Percentiles rank a stretch among this genome's conserved stretches.
phyloP scores from a whole-genome alignment of 1,140 invertebrate species.

The Nautilus pompilius region DNA sequence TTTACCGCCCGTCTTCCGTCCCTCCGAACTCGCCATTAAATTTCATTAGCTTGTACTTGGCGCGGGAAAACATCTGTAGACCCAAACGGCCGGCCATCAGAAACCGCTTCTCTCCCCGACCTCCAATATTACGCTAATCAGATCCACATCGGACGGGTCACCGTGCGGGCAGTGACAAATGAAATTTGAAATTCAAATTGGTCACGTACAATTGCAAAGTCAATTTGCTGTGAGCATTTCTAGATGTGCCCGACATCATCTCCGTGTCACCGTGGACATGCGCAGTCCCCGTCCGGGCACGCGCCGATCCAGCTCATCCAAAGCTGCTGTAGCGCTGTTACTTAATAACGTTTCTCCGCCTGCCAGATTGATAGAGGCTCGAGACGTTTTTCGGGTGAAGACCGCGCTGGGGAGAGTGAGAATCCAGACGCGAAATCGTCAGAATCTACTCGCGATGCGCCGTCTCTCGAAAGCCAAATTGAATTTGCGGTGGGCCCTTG shows the following conservation, averaged over 20 bases:
- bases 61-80: neutral
- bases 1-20: neutral
- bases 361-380: neutral
- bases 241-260: neutral
- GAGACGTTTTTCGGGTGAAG: neutral
- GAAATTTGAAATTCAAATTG: neutral
- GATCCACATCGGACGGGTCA: neutral
- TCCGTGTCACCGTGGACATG: neutral
- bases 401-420: neutral
- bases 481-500: too few relatives aligned
- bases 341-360: neutral
- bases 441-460: neutral
- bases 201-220: slow-evolving; percentile 1
- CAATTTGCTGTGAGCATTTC: neutral
- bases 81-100: neutral
- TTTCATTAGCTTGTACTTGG: neutral
- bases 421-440: neutral
- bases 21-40: neutral
- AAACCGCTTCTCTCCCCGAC: neutral
- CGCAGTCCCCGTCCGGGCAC: neutral
- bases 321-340: neutral
- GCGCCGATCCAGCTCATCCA: neutral
- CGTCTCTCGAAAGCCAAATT: too few relatives aligned
- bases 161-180: neutral
- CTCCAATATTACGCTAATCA: neutral